Conservation (phyloP, 2,113 vertebrate species). For the Thryonomys swinderianus region DNA sequence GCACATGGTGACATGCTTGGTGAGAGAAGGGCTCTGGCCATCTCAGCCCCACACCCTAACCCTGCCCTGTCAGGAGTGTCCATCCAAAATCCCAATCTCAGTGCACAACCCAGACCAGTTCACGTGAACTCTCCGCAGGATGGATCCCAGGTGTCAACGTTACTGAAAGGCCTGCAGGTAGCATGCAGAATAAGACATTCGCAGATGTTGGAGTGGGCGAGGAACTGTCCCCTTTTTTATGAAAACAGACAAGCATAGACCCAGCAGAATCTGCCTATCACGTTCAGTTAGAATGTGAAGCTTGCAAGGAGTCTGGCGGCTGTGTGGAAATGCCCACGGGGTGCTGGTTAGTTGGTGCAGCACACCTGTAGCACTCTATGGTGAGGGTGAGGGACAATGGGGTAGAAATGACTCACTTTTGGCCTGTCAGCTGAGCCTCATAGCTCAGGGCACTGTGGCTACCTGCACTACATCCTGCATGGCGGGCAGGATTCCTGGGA, state of each 20-base stretch:
- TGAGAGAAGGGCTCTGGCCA: background rate
- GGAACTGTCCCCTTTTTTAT: background rate
- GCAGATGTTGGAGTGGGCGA: background rate
- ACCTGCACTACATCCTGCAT: background rate
- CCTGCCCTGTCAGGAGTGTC: background rate
- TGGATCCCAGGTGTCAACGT: too few relatives aligned
- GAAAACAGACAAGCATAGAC: background rate
- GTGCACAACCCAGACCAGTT: background rate
- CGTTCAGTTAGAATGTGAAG: background rate
- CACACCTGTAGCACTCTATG: background rate
- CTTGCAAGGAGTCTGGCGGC: background rate
- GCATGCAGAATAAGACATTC: background rate
- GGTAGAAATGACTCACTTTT: background rate
- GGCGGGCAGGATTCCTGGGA: conserved; percentile 42
- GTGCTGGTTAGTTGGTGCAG: too few relatives aligned
- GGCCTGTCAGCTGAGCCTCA: background rate
- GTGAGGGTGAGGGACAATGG: background rate
- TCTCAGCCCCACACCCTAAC: background rate
- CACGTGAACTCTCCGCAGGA: background rate
- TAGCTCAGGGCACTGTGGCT: background rate
- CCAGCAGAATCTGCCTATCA: background rate
- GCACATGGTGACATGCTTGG: background rate
- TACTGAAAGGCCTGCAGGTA: background rate
- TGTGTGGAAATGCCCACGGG: background rate
- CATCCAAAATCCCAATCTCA: background rate